Percentiles rank a stretch among this genome's conserved stretches.
Evolutionary conservation across 2,113 vertebrate genomes (phyloP).

Genomic region (Tyrannus savana): DNA sequence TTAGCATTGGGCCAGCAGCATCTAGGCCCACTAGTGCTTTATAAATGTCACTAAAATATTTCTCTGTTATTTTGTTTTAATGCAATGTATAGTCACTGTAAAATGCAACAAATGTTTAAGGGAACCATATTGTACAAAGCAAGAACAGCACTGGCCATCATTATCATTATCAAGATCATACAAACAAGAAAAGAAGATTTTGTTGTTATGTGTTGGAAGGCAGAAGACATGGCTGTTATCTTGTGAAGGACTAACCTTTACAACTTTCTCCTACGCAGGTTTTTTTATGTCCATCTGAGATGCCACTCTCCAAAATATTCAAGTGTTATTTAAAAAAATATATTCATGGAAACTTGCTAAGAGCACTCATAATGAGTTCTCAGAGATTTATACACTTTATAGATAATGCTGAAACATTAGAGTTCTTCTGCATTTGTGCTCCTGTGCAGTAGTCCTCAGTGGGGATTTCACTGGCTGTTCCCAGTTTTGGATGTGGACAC

Average conservation of each 20-base stretch:
- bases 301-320: not conserved
- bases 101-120: not conserved
- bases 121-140: not conserved
- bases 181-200: not conserved
- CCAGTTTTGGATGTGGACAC: not conserved
- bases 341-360: not conserved
- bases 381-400: not conserved
- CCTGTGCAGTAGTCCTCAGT: not conserved
- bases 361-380: not conserved
- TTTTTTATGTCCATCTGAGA: not conserved
- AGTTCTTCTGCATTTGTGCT: not conserved
- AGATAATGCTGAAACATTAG: not conserved
- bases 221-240: not conserved
- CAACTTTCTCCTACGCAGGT: not conserved
- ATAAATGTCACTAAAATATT: not conserved
- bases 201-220: not conserved
- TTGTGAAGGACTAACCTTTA: not conserved
- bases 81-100: not conserved
- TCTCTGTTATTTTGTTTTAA: not conserved
- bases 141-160: not conserved
- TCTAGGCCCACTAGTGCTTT: not conserved
- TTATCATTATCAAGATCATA: not conserved
- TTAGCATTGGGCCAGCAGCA: not conserved
- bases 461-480: not conserved
- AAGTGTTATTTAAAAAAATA: not conserved